These are phyloP conservation scores for Crax fasciolata DNA, from an alignment of 2,797 vertebrate species.

Conservation along the genomic window DNA sequence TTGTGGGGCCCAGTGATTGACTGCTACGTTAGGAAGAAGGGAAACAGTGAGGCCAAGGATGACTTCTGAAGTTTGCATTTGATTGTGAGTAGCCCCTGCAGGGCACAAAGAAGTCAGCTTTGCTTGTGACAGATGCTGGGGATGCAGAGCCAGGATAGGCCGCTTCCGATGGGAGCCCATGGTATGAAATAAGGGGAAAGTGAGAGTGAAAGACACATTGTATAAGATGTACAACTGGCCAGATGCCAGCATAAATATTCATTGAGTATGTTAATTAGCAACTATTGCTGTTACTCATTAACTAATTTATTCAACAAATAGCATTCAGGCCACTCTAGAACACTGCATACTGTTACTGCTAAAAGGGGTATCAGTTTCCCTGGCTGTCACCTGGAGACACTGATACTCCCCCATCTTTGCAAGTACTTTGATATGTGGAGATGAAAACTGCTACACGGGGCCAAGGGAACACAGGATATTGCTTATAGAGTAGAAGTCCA, in stretches of 20 bases:
- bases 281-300: slow-evolving; percentile 77
- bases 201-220: slow-evolving; percentile 75
- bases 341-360: slow-evolving; percentile 71
- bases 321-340: slow-evolving; percentile 71
- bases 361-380: slow-evolving; percentile 68
- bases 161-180: background rate
- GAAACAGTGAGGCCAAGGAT: background rate
- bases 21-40: background rate
- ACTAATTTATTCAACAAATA: slow-evolving; percentile 78
- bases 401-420: slow-evolving; percentile 53
- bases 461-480: background rate
- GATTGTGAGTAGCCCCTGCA: background rate
- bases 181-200: slow-evolving; percentile 64
- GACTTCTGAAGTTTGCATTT: background rate
- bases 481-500: background rate
- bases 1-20: fast-evolving
- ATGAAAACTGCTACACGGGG: slow-evolving; percentile 16
- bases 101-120: background rate
- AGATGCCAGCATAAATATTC: slow-evolving; percentile 74
- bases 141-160: slow-evolving; percentile 42
- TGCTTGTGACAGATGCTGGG: slow-evolving; percentile 29
- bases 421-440: slow-evolving; percentile 41
- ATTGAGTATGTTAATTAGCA: slow-evolving; percentile 77
- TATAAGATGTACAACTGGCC: slow-evolving; percentile 60
- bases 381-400: slow-evolving; percentile 77